Percentiles rank a stretch among this genome's conserved stretches.
phyloP scores from a whole-genome alignment of 53 echinoderm and acorn worm species.

The Paracentrotus lividus region DNA sequence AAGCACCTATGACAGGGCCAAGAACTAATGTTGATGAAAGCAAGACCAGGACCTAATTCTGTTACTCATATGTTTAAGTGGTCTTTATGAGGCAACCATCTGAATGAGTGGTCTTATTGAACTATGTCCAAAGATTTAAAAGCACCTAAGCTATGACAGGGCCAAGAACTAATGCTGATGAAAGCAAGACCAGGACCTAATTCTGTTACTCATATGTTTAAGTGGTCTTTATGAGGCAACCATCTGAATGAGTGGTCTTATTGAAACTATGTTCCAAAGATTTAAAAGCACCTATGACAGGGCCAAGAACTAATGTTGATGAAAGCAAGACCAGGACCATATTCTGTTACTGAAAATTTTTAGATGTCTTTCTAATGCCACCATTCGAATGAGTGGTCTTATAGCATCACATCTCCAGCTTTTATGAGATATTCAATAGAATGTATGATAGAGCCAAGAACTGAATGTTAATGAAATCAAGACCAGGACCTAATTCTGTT shows the following conservation, averaged over 20 bases:
- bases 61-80: too few species aligned
- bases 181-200: not conserved
- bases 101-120: not conserved
- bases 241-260: not conserved
- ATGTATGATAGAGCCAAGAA: constrained; percentile 41
- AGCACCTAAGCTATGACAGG: constrained; percentile 57
- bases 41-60: not conserved
- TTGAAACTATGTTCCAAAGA: not conserved
- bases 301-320: not conserved
- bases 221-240: too few species aligned
- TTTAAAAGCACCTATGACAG: not conserved
- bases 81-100: not conserved
- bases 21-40: not conserved
- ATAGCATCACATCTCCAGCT: not conserved
- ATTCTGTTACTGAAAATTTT: not conserved
- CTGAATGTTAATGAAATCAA: not conserved
- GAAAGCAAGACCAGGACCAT: not conserved
- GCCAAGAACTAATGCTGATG: not conserved
- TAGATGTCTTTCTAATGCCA: too few species aligned
- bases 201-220: not conserved
- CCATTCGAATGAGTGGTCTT: not conserved
- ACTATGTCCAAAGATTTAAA: not conserved
- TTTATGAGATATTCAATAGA: not conserved
- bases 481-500: not conserved
- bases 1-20: not conserved